Percentiles rank a stretch among this genome's conserved stretches.
Evolutionary conservation across 2,797 vertebrate genomes (phyloP).

Genomic region (Okamejei kenojei): DNA sequence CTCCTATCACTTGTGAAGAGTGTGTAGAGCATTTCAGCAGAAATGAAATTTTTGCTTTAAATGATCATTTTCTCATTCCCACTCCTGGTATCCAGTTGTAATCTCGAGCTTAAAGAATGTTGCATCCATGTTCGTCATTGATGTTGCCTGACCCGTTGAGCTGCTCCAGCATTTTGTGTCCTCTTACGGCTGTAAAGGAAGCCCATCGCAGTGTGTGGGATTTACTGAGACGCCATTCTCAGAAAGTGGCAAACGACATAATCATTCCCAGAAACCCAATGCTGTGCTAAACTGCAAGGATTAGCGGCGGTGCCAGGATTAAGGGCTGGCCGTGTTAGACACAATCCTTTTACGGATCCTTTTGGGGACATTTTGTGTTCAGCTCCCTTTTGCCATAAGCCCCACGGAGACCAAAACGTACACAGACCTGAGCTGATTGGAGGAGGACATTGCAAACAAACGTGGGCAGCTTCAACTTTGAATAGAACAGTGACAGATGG

Average conservation of each 20-base stretch:
- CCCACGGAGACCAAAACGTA: background rate
- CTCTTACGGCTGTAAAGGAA: background rate
- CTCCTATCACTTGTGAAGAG: too few relatives aligned
- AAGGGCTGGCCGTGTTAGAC: background rate
- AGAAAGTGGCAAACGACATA: background rate
- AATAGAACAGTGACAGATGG: background rate
- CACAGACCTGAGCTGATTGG: background rate
- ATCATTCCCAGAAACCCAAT: background rate
- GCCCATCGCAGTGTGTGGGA: background rate
- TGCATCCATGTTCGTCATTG: background rate
- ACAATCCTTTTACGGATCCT: background rate
- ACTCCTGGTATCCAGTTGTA: background rate
- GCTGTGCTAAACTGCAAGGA: background rate
- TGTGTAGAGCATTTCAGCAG: background rate
- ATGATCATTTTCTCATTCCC: background rate
- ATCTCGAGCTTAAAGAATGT: background rate
- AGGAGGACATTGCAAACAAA: background rate
- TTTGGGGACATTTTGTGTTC: background rate
- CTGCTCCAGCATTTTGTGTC: too few relatives aligned
- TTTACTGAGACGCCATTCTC: background rate
- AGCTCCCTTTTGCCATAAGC: background rate
- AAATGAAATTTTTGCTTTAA: background rate
- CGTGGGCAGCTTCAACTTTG: too few relatives aligned
- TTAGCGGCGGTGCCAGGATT: background rate
- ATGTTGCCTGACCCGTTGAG: too few relatives aligned